These are phyloP conservation scores for Smittia aterrima DNA, from an alignment of 2,888 invertebrate genomes.

Conservation along the genomic window DNA sequence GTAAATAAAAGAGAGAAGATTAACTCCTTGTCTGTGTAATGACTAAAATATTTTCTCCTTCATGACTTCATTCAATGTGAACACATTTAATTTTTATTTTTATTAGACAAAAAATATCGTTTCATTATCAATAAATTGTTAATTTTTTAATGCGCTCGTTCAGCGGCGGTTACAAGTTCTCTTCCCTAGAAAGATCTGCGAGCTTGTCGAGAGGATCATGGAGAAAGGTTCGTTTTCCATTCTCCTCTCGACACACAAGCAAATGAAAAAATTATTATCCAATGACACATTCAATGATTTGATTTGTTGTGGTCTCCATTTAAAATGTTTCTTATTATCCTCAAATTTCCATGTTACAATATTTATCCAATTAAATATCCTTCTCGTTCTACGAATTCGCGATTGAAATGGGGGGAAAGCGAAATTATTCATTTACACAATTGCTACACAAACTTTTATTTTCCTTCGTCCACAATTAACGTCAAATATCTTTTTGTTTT, in stretches of 20 bases:
- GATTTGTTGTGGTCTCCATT: not conserved
- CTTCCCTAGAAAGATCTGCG: not conserved
- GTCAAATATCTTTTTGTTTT: too few relatives aligned
- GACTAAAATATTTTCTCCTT: not conserved
- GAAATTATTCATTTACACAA: not conserved
- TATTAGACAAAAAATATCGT: conserved; percentile 36
- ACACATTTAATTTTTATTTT: conserved; percentile 40
- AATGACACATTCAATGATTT: conserved; percentile 22
- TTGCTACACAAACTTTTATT: not conserved
- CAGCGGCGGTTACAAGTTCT: not conserved
- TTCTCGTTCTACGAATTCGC: not conserved
- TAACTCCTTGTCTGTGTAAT: not conserved
- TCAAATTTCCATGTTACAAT: conserved; percentile 19
- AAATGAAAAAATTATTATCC: conserved; percentile 28
- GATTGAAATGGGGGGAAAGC: not conserved
- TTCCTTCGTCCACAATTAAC: too few relatives aligned
- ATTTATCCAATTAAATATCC: conserved; percentile 20
- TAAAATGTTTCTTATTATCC: conserved; percentile 24
- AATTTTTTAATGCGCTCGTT: conserved; percentile 18
- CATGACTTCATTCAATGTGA: conserved; percentile 13
- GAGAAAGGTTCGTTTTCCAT: not conserved
- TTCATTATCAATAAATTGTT: conserved; percentile 21
- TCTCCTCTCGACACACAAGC: not conserved
- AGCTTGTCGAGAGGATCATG: not conserved
- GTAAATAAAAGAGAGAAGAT: not conserved